Percentiles rank a stretch among this genome's conserved stretches.
Conservation (phyloP, 2,113 vertebrate genomes). For the Platichthys flesus region DNA sequence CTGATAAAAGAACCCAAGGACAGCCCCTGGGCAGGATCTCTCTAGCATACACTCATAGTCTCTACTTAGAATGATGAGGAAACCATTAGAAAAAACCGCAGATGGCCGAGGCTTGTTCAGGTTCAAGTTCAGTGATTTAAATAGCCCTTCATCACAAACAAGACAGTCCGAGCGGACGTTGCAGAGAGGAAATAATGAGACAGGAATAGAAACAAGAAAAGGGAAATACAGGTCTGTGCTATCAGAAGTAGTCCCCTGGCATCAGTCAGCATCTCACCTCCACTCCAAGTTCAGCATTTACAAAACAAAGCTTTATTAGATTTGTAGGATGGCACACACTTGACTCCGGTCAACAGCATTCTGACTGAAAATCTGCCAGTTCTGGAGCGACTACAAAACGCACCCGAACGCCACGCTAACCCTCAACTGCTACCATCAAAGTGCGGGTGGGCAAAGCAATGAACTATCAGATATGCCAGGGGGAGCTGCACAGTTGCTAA, state of each 20-base stretch:
- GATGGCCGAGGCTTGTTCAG: conserved; percentile 11
- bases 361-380: conserved; percentile 51
- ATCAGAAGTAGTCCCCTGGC: conserved; percentile 4
- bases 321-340: conserved; percentile 31
- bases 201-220: background rate
- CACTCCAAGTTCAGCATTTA: conserved; percentile 50
- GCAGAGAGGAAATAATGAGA: background rate
- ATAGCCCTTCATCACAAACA: conserved; percentile 12
- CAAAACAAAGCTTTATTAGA: conserved; percentile 44
- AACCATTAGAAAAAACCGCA: conserved; percentile 20
- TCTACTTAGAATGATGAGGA: conserved; percentile 28
- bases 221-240: background rate
- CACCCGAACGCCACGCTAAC: conserved; percentile 30
- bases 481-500: conserved; percentile 26
- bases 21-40: conserved; percentile 26
- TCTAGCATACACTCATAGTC: conserved; percentile 19
- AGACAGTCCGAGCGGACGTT: background rate
- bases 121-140: conserved; percentile 42
- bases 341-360: conserved; percentile 33
- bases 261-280: conserved; percentile 29
- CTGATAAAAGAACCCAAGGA: conserved; percentile 49
- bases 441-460: conserved; percentile 54
- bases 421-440: conserved; percentile 50
- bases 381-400: conserved; percentile 52
- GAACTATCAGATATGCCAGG: conserved; percentile 43